Evolutionary conservation across 2,797 vertebrate species (phyloP), one percentile per base, ranked within the genome.

Genomic region (Pachyuromys duprasi): DNA sequence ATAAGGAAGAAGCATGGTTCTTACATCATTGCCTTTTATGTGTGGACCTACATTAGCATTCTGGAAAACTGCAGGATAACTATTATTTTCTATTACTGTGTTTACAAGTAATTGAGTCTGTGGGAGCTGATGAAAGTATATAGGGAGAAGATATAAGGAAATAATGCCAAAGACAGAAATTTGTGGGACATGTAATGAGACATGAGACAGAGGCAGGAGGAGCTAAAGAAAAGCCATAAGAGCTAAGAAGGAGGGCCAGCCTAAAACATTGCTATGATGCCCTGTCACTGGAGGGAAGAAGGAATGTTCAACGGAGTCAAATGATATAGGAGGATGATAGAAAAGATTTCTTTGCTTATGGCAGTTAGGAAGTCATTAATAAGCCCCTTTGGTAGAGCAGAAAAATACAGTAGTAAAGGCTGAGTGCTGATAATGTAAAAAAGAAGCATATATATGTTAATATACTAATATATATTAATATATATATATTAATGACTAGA

Each of bases 321-420:
- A 83, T 69, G 39, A 90, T 81, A 91, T 8, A 80, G 53, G 28
- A 87, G 57, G 36, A 94, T 87, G 76, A 55, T 53, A 82, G 76
- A 91, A 81, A 95, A 78, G 36, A 80, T n/a, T 36, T 12, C 13
- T 33, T 89, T 42, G 31, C 36, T 42, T 89, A 75, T 86, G 79
- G 63, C 83, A 86, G 36, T 95, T 92, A 67, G 33, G 76, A 91
- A 53, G 36, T 91, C n/a, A 86, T 83, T 72, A 80, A 57, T 88
- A 55, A 89, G 26, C 76, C 36, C 33, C 39, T 93, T 95, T 95
- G 69, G 9, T 89, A 75, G 39, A 93, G 28, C 75, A 60, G 22
- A 63, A 63, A 93, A 53, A 94, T 80, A 87, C 39, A 89, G 55
- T 36, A 5, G 62, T 82, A 65, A 90, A 89, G 45, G 42, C 28